Conservation (phyloP, 2,113 vertebrate genomes). For the Atlantisia rogersi region DNA sequence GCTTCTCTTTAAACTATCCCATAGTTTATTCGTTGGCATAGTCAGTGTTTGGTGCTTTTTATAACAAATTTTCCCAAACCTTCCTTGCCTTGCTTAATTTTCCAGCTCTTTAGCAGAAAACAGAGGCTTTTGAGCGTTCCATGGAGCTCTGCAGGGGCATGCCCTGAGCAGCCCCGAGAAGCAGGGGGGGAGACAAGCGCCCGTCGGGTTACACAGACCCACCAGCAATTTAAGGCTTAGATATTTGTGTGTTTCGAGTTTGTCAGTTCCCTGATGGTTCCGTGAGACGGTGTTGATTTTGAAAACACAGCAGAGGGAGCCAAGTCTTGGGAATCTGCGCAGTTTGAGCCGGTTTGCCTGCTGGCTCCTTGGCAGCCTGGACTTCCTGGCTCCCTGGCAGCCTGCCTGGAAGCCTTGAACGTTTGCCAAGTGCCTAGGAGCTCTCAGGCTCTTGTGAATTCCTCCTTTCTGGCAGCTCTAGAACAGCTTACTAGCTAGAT, state of each 20-base stretch:
- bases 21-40: rapidly evolving
- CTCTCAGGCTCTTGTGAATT: background rate
- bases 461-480: background rate
- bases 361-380: conserved; percentile 45
- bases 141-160: background rate
- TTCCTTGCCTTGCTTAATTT: background rate
- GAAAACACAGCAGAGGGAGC: background rate
- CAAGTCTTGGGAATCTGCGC: background rate
- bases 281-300: background rate
- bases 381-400: conserved; percentile 53
- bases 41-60: background rate
- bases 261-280: background rate
- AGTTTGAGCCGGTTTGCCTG: background rate
- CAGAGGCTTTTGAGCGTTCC: background rate
- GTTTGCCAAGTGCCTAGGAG: background rate
- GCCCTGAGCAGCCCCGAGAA: background rate
- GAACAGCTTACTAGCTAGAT: background rate
- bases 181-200: background rate
- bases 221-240: rapidly evolving
- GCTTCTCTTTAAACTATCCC: background rate
- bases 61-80: background rate
- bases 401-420: background rate
- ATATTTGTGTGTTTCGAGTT: background rate
- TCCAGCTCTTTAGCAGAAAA: background rate
- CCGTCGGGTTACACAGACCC: background rate